phyloP scores from a whole-genome alignment of 2,888 invertebrate genomes.

The Steinernema carpocapsae region DNA sequence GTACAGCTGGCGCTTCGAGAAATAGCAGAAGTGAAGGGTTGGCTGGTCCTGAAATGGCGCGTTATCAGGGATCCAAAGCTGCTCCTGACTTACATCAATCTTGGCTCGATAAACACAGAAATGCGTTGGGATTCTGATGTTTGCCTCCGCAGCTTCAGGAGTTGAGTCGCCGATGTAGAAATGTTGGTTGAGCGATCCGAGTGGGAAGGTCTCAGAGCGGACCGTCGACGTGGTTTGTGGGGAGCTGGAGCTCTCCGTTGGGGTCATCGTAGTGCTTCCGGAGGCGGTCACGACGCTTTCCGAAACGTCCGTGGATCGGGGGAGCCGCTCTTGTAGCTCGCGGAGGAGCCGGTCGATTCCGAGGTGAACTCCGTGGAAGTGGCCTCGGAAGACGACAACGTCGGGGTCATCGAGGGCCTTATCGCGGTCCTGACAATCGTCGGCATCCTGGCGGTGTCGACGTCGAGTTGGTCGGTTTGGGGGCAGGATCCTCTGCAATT shows the following conservation, averaged over 20 bases:
- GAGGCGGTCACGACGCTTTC: not conserved
- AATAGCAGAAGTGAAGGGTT: not conserved
- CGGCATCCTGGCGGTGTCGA: no score
- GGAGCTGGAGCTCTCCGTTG: not conserved
- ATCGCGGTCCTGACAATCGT: no score
- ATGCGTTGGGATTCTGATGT: not conserved
- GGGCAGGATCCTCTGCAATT: no score
- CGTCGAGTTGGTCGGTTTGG: no score
- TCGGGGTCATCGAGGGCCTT: no score
- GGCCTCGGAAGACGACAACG: no score
- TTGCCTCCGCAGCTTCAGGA: not conserved
- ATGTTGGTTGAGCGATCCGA: not conserved
- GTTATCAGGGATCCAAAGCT: no score
- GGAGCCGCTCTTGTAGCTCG: no score
- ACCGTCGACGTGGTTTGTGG: not conserved
- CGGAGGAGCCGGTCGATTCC: no score
- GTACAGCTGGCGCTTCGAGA: not conserved
- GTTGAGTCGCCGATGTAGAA: constrained; percentile 3
- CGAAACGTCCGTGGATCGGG: not conserved
- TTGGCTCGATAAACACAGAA: not conserved
- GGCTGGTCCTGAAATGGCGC: not conserved
- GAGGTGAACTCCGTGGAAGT: no score
- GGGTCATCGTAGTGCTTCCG: not conserved
- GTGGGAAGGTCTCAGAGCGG: not conserved
- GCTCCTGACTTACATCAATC: no score